Base-by-base conservation (phyloP, 2,797 vertebrate species). In the Paratrypauchen microcephalus region DNA sequence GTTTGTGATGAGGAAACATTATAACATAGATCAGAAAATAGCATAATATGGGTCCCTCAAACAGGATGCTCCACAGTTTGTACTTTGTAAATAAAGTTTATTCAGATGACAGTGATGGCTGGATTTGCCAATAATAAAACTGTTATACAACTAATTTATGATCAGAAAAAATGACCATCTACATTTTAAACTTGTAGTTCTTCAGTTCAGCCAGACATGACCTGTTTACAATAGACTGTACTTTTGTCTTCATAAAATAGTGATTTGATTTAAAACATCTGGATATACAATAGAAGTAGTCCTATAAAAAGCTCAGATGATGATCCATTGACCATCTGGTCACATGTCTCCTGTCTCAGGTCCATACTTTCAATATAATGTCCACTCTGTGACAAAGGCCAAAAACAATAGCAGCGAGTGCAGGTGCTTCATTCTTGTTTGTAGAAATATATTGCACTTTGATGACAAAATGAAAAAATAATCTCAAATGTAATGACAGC, bases 391-490 rank as follows among this genome's bases (percentile, higher is more conserved):
- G 79, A 87, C 82, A 85, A 62, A 85, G 83, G 89, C 89, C 86
- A 77, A 55, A 80, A 81, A 92, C 92, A 81, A 76, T 88, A 92
- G 92, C 91, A 91, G 91, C 92, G 90, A 70, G 64, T 75, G 81
- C 86, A 91, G 89, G 75, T 30, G 73, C 85, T 88, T 85, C 83
- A 64, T 63, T 19, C 26, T 24, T 60, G 76, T 74, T 80, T 47
- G 88, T 90, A 92, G 83, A 90, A 92, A 93, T 90, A 93, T 93
- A 94, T 93, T 94, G 93, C 92, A 94, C 92, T 93, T 92, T 85
- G 80, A 91, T 82, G 85, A 92, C 84, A 71, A 81, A 85, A 81
- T 83, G 82, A 87, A 88, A 88, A 88, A 77, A 85, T 84, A 89
- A 91, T 88, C 87, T 92, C 88, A 88, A 73, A 82, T 78, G 76